These are phyloP conservation scores for Heliconius himera DNA, from an alignment of 1,140 invertebrate species.

Conservation along the genomic window DNA sequence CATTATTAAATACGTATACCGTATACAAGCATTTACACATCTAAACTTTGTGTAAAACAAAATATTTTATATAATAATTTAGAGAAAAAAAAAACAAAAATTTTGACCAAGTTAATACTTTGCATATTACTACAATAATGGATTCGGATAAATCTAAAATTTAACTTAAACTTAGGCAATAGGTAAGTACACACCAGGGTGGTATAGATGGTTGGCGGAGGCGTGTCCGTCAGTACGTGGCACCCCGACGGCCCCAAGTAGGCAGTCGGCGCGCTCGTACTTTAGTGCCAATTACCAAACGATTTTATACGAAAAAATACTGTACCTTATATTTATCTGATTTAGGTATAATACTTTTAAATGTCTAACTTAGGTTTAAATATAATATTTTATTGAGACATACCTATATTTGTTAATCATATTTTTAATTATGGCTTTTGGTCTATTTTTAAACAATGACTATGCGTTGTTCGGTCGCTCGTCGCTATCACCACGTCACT, in stretches of 20 bases:
- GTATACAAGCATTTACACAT: constrained; percentile 22
- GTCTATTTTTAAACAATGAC: constrained; percentile 17
- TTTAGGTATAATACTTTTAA: neutral
- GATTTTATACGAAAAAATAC: constrained; percentile 43
- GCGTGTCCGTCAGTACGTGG: constrained; percentile 57
- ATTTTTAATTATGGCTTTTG: neutral
- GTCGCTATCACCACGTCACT: neutral
- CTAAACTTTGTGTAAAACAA: constrained; percentile 19
- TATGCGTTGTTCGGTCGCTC: neutral
- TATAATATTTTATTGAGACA: neutral
- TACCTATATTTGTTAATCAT: neutral
- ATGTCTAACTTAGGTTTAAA: neutral
- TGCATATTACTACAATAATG: neutral
- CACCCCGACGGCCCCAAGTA: constrained; percentile 69
- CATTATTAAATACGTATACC: constrained; percentile 43
- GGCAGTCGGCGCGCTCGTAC: constrained; percentile 51
- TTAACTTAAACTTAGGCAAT: constrained; percentile 22
- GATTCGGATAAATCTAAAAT: neutral
- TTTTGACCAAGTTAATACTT: neutral
- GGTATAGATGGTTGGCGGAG: constrained; percentile 52
- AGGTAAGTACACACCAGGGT: neutral
- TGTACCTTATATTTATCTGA: constrained; percentile 31
- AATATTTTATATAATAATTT: neutral
- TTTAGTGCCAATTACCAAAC: constrained; percentile 50
- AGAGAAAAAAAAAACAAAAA: neutral